Evolutionary conservation across 2,888 invertebrate genomes (phyloP), one percentile per base, ranked within the genome.

Genomic region (Rhamphomyia laevipes): DNA sequence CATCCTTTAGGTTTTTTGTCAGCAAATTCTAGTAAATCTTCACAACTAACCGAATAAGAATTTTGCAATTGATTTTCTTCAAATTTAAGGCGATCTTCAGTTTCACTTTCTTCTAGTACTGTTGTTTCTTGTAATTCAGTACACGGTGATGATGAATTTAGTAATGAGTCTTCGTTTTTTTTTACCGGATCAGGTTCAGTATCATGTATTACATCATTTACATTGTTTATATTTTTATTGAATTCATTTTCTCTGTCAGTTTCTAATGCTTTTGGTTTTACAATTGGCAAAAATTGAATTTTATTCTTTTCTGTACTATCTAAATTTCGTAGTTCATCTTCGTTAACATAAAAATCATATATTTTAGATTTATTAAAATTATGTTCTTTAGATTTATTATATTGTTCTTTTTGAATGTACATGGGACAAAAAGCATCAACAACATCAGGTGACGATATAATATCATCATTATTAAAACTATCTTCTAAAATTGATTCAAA

Each of bases 11-110:
- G 89, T 54, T 85, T 86, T 57, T 83, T 81, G 64, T 86, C 84
- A 0, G 89, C 86, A 63, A 93, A 93, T 65, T 92, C 91, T 48
- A 92, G 68, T 49, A 93, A 72, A 71, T 93, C 92, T 66, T 93
- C 93, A 59, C 91, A 92, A 44, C 90, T 91, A 1, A 92, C 92
- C 58, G 89, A 86, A 62, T 91, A 90, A 43, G 82, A 77, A 63
- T 71, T 61, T 60, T 68, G 56, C 56, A 69, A 50, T 3, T 62
- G 59, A 4, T 61, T 61, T 1, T 60, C 62, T 59, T 58, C 52
- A 16, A 57, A 58, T n/a, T 57, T 64, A 63, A 35, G 17, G 7
- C 12, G 17, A 4, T 21, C 18, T 18, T 12, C 13, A 18, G 1
- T 13, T 4, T 40, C 18, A 15, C 15, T n/a, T 2, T 15, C 17